A percentile compares a stretch with the other conserved stretches of the same genome.
Evolutionary conservation across 2,797 vertebrate genomes (phyloP).

Genomic region (Periophthalmus magnuspinnatus): DNA sequence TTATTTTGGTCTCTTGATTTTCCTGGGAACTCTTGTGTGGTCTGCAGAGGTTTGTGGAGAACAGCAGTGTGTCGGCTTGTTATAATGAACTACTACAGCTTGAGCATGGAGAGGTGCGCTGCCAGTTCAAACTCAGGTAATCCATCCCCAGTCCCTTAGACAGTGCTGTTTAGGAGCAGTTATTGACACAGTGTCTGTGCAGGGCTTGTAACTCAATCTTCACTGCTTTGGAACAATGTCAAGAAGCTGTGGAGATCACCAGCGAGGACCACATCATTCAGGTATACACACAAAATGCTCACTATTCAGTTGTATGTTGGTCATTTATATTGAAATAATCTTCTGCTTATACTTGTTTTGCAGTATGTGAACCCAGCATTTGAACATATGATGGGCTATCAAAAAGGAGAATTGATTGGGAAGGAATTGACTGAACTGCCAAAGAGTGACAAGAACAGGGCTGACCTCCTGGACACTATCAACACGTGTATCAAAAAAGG

Average conservation of each 20-base stretch:
- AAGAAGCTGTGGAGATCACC: constrained; percentile 96
- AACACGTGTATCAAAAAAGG: constrained; percentile 92
- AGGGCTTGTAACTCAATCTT: constrained; percentile 94
- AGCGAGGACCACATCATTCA: constrained; percentile 90
- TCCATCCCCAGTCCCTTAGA: background rate
- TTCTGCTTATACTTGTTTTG: constrained; percentile 10
- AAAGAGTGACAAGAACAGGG: constrained; percentile 89
- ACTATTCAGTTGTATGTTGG: background rate
- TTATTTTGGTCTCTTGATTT: constrained; percentile 10
- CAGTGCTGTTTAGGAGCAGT: background rate
- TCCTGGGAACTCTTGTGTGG: constrained; percentile 25
- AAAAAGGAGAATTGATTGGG: constrained; percentile 89
- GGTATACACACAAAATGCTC: constrained; percentile 45
- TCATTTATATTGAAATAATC: background rate
- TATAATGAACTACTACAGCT: constrained; percentile 95
- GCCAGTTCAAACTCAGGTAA: constrained; percentile 95
- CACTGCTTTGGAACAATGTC: constrained; percentile 91
- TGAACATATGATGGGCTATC: constrained; percentile 94
- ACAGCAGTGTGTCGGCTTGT: constrained; percentile 86
- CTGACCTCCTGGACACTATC: constrained; percentile 90
- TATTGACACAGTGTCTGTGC: constrained; percentile 37
- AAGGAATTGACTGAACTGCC: constrained; percentile 90
- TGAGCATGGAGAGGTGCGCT: constrained; percentile 90
- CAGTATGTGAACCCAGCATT: constrained; percentile 97
- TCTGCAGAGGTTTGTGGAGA: constrained; percentile 89